phyloP scores from a whole-genome alignment of 92 coral and sea anemone genomes.

The Epizoanthus scotinus region DNA sequence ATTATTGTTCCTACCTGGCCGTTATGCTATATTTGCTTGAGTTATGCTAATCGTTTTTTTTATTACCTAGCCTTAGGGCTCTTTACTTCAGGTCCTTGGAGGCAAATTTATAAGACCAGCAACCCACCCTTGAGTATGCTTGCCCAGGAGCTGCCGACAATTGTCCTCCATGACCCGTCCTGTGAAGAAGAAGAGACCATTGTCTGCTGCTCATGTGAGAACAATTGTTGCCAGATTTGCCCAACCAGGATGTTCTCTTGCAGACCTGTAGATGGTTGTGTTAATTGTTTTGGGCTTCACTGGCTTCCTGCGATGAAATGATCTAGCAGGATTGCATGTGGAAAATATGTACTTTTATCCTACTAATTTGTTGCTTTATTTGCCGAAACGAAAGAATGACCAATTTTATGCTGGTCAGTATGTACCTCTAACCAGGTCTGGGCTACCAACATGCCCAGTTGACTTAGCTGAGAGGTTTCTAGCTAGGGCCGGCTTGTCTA shows the following conservation, averaged over 20 bases:
- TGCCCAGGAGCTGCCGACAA: constrained; percentile 32
- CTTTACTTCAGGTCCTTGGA: constrained; percentile 14
- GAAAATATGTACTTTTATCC: constrained; percentile 31
- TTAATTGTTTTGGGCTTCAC: constrained; percentile 52
- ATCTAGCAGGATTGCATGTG: constrained; percentile 39
- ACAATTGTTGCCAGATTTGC: constrained; percentile 45
- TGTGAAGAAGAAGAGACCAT: constrained; percentile 41
- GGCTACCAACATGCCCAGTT: background rate
- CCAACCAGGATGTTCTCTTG: constrained; percentile 37
- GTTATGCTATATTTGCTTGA: too few relatives aligned
- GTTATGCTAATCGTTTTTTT: too few relatives aligned
- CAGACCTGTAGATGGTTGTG: constrained; percentile 47
- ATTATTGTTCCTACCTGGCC: background rate
- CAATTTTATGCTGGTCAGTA: constrained; percentile 43
- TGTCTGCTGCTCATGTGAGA: constrained; percentile 39
- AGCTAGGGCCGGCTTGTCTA: background rate
- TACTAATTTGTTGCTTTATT: constrained; percentile 38
- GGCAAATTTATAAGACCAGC: background rate
- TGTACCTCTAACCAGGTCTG: background rate
- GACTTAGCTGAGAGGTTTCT: background rate
- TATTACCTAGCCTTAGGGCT: background rate
- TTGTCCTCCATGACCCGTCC: constrained; percentile 47
- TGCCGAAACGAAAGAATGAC: constrained; percentile 32
- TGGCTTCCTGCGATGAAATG: constrained; percentile 56
- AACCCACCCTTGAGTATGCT: constrained; percentile 33